Evolutionary conservation across 1,140 invertebrate genomes (phyloP).

Genomic region (Drosophila littoralis): DNA sequence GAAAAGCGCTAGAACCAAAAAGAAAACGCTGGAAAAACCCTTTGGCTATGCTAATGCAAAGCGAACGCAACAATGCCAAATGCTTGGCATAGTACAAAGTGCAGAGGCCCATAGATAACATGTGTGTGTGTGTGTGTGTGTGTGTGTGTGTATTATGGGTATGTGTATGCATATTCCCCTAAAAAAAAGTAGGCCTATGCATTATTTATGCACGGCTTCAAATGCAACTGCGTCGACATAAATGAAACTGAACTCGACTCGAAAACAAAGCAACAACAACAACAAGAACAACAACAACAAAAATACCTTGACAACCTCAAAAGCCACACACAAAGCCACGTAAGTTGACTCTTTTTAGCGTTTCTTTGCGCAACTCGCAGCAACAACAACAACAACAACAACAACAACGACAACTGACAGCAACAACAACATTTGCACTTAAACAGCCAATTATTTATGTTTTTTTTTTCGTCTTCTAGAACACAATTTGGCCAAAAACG

Average conservation of each 20-base stretch:
- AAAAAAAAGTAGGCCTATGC: slow-evolving; percentile 68
- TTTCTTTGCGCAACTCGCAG: slow-evolving; percentile 48
- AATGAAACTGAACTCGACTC: slow-evolving; percentile 63
- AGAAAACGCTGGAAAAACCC: slow-evolving; percentile 18
- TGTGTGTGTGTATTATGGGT: slow-evolving; percentile 28
- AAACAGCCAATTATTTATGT: slow-evolving; percentile 80
- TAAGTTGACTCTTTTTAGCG: slow-evolving; percentile 69
- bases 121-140: slow-evolving; percentile 7
- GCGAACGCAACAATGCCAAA: slow-evolving; percentile 14
- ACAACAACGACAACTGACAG: neutral
- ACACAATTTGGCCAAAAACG: slow-evolving; percentile 40
- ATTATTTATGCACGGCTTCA: slow-evolving; percentile 77
- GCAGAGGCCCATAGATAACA: slow-evolving; percentile 1
- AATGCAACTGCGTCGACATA: slow-evolving; percentile 70
- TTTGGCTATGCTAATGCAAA: slow-evolving; percentile 29
- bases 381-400: slow-evolving; percentile 55
- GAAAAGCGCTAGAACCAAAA: slow-evolving; percentile 1
- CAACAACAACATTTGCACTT: slow-evolving; percentile 58
- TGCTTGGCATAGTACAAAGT: slow-evolving; percentile 17
- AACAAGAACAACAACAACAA: slow-evolving; percentile 18
- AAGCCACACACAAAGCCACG: slow-evolving; percentile 73
- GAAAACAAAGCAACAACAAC: slow-evolving; percentile 23
- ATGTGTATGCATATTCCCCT: slow-evolving; percentile 25
- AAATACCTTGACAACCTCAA: slow-evolving; percentile 75
- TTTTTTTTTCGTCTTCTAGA: slow-evolving; percentile 41